Evolutionary conservation across 1,140 invertebrate species (phyloP), one percentile per base, ranked within the genome.

Genomic region (Ladona fulva): DNA sequence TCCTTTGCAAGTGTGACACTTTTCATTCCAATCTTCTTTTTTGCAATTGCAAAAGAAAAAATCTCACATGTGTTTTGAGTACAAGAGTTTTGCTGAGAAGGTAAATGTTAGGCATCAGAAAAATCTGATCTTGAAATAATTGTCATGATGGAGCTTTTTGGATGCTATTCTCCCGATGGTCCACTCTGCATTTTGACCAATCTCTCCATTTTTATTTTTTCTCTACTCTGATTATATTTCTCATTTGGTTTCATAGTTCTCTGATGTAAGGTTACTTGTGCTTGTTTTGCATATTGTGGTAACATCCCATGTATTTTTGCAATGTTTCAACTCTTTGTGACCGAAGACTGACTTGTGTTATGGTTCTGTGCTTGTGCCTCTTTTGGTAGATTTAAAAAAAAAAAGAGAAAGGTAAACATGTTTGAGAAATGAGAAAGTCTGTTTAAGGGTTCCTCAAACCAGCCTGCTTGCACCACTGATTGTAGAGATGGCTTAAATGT

Each of bases 301-400:
- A 19, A 66, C 52, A 66, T 66, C 52, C 52, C 52, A 66, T 66
- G 52, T 66, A 66, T 66, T 66, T 66, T 66, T 66, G 52, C 52
- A 66, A 66, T 66, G 52, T 66, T 66, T 66, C 52, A 66, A 66
- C 52, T 6, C 52, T 66, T 22, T 66, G 52, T 66, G 52, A 66
- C 52, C 52, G 52, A 66, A 66, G 52, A 66, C 52, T 66, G 52
- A 66, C 52, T 66, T 66, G 52, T 66, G 52, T 66, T 66, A 66
- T 66, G 16, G n/a, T 66, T 66, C 52, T 66, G 3, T 66, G 52
- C 52, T 66, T 66, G 52, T 66, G 52, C 52, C 52, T 66, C 52
- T 66, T 66, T 66, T 66, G 16, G 52, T 66, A 66, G 52, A 66
- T 12, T 66, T 66, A 66, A 66, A 66, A 66, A 6, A 12, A 66